Base-by-base conservation (phyloP, 2,888 invertebrate species). In the Drosophila austrosaltans region DNA sequence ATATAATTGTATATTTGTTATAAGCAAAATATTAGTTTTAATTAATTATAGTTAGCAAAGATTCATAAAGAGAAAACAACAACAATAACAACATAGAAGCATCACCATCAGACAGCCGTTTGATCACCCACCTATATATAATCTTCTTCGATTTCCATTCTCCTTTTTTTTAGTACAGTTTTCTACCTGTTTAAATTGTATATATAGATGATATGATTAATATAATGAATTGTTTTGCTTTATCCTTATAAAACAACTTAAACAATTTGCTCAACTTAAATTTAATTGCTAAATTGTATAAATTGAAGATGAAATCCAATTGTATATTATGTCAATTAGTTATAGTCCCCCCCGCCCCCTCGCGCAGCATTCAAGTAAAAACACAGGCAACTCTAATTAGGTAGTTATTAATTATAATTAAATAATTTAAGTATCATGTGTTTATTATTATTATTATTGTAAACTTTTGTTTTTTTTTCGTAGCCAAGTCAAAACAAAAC, bases 281-380 rank as follows among this genome's bases (percentile, higher is more conserved):
- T 10, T 25, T 20, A 36, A 16, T 32, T 48, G 12, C 7, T 48
- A 48, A 48, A 48, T 12, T 61, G 61, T 61, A 61, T 48, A 61
- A 61, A 60, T 30, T 25, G 25, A 48, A 48, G 16, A 67, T 57
- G 28, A 16, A 36, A 66, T 40, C 65, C 48, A 7, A 42, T 1
- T 71, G 64, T 72, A 72, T 53, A 73, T 66, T 62, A 66, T 58
- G 61, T 70, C 61, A 71, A 71, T 71, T 71, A 71, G 71, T 71
- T 63, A 12, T 57, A 57, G 39, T 36, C 28, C 20, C 40, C 36
- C 57, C 16, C 36, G 5, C 16, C 16, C 16, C 16, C 16, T 16
- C 16, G 16, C 16, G 1, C 1, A 32, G 7, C 32, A 36, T 36
- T 30, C 54, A 40, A n/a, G n/a, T 3, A 40, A 40, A 40, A 40